These are phyloP conservation scores for Sebastes vulpes DNA, from an alignment of 2,797 vertebrate species.

Conservation along the genomic window DNA sequence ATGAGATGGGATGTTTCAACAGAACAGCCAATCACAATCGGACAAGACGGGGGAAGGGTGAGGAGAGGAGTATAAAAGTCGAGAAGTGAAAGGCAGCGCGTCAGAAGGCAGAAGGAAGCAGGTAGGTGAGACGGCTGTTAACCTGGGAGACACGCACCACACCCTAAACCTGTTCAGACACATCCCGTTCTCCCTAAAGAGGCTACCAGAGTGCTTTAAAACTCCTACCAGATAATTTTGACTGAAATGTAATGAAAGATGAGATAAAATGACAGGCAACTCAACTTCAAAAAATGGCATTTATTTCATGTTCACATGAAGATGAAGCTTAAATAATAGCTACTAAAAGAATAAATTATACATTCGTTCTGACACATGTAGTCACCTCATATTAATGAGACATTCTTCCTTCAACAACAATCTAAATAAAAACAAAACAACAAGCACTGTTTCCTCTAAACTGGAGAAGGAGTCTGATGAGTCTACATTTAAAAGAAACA, in stretches of 20 bases:
- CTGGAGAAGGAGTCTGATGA: not conserved
- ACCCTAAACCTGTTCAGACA: slow-evolving; percentile 49
- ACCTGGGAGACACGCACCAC: not conserved
- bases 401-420: not conserved
- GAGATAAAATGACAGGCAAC: slow-evolving; percentile 60
- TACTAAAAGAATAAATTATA: slow-evolving; percentile 50
- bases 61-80: slow-evolving; percentile 68
- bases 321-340: slow-evolving; percentile 53
- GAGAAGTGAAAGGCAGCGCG: not conserved
- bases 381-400: not conserved
- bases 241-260: not conserved
- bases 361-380: slow-evolving; percentile 8
- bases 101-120: slow-evolving; percentile 43
- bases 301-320: slow-evolving; percentile 77
- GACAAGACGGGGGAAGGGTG: slow-evolving; percentile 8
- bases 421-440: slow-evolving; percentile 10
- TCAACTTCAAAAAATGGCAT: slow-evolving; percentile 51
- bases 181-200: not conserved
- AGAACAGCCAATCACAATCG: slow-evolving; percentile 67
- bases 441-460: not conserved
- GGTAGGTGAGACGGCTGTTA: not conserved
- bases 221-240: not conserved
- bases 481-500: not conserved
- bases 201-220: not conserved
- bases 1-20: not conserved